phyloP scores from a whole-genome alignment of 2,888 invertebrate species.

The Oscheius sp. region DNA sequence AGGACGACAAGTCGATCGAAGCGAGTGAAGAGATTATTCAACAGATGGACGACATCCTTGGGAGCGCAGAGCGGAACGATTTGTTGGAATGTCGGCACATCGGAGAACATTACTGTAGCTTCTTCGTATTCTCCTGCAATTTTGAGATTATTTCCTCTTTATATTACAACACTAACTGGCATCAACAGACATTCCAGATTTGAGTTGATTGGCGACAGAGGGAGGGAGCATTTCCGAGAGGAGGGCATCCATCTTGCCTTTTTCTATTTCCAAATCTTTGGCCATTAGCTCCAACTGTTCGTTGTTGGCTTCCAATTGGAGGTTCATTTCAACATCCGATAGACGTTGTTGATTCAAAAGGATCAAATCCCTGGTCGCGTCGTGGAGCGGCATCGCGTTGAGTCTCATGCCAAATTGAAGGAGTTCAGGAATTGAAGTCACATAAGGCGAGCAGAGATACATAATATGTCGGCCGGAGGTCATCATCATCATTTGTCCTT shows the following conservation, averaged over 20 bases:
- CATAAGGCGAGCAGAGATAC: conserved; percentile 62
- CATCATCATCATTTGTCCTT: conserved; percentile 64
- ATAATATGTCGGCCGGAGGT: conserved; percentile 49
- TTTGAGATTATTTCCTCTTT: neutral
- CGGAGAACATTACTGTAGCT: conserved; percentile 71
- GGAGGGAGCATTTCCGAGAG: conserved; percentile 70
- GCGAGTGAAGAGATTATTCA: conserved; percentile 65
- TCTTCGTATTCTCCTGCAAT: conserved; percentile 59
- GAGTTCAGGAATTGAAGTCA: conserved; percentile 52
- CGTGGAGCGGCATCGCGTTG: conserved; percentile 63
- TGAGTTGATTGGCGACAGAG: conserved; percentile 69
- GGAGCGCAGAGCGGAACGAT: conserved; percentile 69
- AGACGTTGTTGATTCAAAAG: conserved; percentile 64
- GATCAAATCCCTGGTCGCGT: conserved; percentile 64
- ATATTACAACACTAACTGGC: conserved; percentile 46
- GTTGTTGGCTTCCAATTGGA: conserved; percentile 66
- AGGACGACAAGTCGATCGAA: conserved; percentile 54
- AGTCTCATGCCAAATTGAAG: conserved; percentile 56
- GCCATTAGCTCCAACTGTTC: conserved; percentile 63
- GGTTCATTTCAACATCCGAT: conserved; percentile 60
- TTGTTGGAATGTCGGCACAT: conserved; percentile 71
- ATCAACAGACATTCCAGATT: conserved; percentile 69
- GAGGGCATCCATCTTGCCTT: conserved; percentile 70
- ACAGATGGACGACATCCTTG: conserved; percentile 55
- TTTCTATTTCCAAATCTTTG: conserved; percentile 57